Percentiles rank a stretch among this genome's conserved stretches.
Conservation (phyloP, 2,113 vertebrate genomes). For the Opisthocomus hoazin region DNA sequence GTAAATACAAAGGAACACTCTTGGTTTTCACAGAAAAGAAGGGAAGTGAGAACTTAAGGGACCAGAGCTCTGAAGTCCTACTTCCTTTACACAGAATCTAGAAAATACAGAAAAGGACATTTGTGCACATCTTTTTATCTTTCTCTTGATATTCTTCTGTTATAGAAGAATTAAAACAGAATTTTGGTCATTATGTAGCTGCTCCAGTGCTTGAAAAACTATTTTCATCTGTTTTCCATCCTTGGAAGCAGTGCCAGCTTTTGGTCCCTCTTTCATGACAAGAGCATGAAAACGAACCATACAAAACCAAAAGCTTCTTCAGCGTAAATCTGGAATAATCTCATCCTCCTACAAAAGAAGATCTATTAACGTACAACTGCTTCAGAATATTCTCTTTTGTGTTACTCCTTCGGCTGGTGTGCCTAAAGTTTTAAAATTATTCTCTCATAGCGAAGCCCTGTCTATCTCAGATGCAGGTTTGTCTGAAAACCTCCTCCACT, state of each 20-base stretch:
- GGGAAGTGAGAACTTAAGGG: neutral
- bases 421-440: neutral
- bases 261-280: neutral
- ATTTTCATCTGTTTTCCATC: neutral
- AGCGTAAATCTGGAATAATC: neutral
- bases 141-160: neutral
- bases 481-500: neutral
- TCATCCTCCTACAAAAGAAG: neutral
- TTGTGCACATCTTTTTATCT: neutral
- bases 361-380: neutral
- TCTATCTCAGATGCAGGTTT: neutral
- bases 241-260: neutral
- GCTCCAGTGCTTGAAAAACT: neutral
- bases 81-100: neutral
- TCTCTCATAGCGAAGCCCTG: neutral
- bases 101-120: neutral
- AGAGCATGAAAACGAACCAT: neutral
- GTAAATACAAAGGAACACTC: neutral
- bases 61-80: neutral
- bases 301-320: neutral
- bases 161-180: neutral
- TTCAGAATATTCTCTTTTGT: neutral
- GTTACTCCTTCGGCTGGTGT: neutral
- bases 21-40: neutral
- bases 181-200: neutral